Percentiles rank a stretch among this genome's conserved stretches.
phyloP scores from a whole-genome alignment of 30 jellyfish, hydroid and myxozoan genomes.

The Turritopsis rubra region DNA sequence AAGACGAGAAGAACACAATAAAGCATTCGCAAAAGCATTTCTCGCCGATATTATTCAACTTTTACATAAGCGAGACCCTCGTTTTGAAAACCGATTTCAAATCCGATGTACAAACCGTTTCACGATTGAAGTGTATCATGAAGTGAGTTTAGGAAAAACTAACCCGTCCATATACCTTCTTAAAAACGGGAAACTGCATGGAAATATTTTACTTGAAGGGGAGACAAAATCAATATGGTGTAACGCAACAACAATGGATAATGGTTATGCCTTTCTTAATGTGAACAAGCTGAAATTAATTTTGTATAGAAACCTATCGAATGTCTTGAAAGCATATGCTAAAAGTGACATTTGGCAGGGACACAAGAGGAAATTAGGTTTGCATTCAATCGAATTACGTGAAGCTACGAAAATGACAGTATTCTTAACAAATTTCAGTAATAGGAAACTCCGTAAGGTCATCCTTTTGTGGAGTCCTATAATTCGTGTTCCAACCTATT shows the following conservation, averaged over 20 bases:
- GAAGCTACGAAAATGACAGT: background rate
- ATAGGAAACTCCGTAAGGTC: background rate
- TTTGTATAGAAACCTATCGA: slow-evolving; percentile 14
- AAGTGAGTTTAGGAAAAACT: slow-evolving; percentile 9
- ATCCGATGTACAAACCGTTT: background rate
- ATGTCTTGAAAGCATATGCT: slow-evolving; percentile 12
- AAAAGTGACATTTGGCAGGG: slow-evolving; percentile 18
- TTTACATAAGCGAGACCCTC: background rate
- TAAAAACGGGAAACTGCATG: slow-evolving; percentile 4
- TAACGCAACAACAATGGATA: background rate
- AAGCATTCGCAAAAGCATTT: background rate
- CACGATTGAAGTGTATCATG: slow-evolving; percentile 4
- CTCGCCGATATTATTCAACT: background rate
- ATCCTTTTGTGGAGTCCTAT: slow-evolving; percentile 20
- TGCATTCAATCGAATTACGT: slow-evolving; percentile 23
- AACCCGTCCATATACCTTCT: slow-evolving; percentile 31
- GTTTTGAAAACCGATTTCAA: background rate
- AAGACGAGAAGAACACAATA: background rate
- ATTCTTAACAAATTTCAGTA: slow-evolving; percentile 1
- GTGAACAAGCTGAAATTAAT: slow-evolving; percentile 6
- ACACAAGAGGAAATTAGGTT: background rate
- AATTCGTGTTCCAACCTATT: background rate
- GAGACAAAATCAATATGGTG: slow-evolving; percentile 26
- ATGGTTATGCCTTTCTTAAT: background rate
- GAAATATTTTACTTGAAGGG: slow-evolving; percentile 15